Evolutionary conservation across 2,888 invertebrate genomes (phyloP), one percentile per base, ranked within the genome.

Genomic region (Caenorhabditis plicata): DNA sequence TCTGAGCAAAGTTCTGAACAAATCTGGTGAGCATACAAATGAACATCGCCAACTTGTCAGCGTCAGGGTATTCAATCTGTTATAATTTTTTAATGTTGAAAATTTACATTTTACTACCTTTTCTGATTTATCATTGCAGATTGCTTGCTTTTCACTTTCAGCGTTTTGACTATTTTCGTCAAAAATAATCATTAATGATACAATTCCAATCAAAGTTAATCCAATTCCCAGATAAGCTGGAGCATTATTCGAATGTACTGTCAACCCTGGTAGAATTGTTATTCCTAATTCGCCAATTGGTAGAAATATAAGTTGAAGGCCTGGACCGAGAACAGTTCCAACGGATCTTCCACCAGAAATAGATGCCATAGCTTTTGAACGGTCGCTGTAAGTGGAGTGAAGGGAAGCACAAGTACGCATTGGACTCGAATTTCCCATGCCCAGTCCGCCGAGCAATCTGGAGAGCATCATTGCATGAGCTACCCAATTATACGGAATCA

Each of bases 1-100:
- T 53, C 50, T 60, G 60, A 44, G 50, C 45, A 27, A 60, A 60
- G 40, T 58, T 56, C 29, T 56, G 56, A 23, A 50, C 50, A 27
- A 56, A 56, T 42, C 56, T 15, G 13, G 56, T 56, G 31, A 56
- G 36, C 56, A 56, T 56, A 36, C 56, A 56, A 19, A 56, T 50
- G 36, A 50, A 23, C 56, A 56, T 56, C 1, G 56, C 56, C 5
- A 56, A 13, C 23, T 41, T 25, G 29, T 56, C 56, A 13, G 56
- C 31, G 1, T 26, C 40, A 3, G 56, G 56, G 15, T 50, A 56
- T 27, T 45, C 56, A 2, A 46, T 41, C 43, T 51, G 35, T 8
- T 43, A 36, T 20, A 15, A 13, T 22, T 17, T 33, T 11, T 8
- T 22, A 19, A 19, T 22, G n/a, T 19, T 8, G n/a, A 39, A 4